phyloP scores from a whole-genome alignment of 1,140 invertebrate species.

The Coboldia fuscipes region DNA sequence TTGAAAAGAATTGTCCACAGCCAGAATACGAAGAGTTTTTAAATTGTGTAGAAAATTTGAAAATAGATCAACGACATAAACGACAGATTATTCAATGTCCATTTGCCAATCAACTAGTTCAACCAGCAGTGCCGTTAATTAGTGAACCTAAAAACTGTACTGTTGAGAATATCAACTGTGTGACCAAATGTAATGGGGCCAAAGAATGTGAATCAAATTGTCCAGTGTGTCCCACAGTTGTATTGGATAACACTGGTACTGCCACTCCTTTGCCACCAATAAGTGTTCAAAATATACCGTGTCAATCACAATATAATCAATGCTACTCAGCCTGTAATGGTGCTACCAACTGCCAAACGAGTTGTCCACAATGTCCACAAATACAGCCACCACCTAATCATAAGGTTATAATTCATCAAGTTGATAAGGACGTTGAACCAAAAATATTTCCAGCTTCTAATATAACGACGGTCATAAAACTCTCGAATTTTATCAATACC shows the following conservation, averaged over 20 bases:
- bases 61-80: slow-evolving; percentile 1
- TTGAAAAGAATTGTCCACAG: slow-evolving; percentile 6
- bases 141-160: not conserved
- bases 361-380: too few species aligned
- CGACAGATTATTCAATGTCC: slow-evolving; percentile 2
- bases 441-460: slow-evolving; percentile 4
- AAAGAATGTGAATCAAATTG: not conserved
- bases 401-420: not conserved
- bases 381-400: not conserved
- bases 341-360: too few species aligned
- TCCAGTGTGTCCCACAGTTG: not conserved
- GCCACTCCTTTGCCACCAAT: not conserved
- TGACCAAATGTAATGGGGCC: not conserved
- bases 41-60: slow-evolving; percentile 5
- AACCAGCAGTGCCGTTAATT: not conserved
- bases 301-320: too few species aligned
- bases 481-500: slow-evolving; percentile 9
- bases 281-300: too few species aligned
- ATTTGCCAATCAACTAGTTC: slow-evolving; percentile 2
- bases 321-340: too few species aligned
- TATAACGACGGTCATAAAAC: slow-evolving; percentile 7
- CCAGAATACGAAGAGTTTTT: slow-evolving; percentile 7
- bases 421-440: not conserved
- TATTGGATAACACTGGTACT: not conserved
- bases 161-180: not conserved